Percentiles rank a stretch among this genome's conserved stretches.
Evolutionary conservation across 2,888 invertebrate species (phyloP).

Genomic region (Ernsta delagoae): DNA sequence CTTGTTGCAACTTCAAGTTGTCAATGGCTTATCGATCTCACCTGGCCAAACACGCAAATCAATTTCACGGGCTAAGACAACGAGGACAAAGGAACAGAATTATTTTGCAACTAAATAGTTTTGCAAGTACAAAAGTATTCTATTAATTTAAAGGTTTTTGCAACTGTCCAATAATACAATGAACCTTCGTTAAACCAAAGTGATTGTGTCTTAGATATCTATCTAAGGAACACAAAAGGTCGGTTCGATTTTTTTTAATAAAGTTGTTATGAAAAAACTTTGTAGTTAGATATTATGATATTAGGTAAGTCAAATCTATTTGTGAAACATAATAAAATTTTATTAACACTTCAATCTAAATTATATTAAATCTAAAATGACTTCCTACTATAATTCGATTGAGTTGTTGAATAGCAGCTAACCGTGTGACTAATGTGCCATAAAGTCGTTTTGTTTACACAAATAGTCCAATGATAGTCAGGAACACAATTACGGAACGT

Average conservation of each 20-base stretch:
- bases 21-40: slow-evolving; percentile 31
- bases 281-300: background rate
- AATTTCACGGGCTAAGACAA: slow-evolving; percentile 28
- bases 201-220: slow-evolving; percentile 9
- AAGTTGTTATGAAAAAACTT: background rate
- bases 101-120: slow-evolving; percentile 24
- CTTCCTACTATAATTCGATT: slow-evolving; percentile 6
- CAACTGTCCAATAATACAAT: slow-evolving; percentile 13
- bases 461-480: slow-evolving; percentile 34
- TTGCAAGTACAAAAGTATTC: slow-evolving; percentile 27
- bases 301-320: background rate
- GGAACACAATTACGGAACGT: slow-evolving; percentile 36
- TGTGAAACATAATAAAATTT: background rate
- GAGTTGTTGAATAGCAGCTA: slow-evolving; percentile 20
- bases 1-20: slow-evolving; percentile 19
- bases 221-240: background rate
- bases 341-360: background rate
- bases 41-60: slow-evolving; percentile 31
- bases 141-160: slow-evolving; percentile 33
- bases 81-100: slow-evolving; percentile 26
- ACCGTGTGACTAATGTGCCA: slow-evolving; percentile 24
- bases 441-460: slow-evolving; percentile 23
- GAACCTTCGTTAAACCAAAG: slow-evolving; percentile 24
- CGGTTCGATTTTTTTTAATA: background rate
- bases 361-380: background rate